These are phyloP conservation scores for Enteromius fasciolatus DNA, from an alignment of 2,797 vertebrate species.

Conservation along the genomic window DNA sequence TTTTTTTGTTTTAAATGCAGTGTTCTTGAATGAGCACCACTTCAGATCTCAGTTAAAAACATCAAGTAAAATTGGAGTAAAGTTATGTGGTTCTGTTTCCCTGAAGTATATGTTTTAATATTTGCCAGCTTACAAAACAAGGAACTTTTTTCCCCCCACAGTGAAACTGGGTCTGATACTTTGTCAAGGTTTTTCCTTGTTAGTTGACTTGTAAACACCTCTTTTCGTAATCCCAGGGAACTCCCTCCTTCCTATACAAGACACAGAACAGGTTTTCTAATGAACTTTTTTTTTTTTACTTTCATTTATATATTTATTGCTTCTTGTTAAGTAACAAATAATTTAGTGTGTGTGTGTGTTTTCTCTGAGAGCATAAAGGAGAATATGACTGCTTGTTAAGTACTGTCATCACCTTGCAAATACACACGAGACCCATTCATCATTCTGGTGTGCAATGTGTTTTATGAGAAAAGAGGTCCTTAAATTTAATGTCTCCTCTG, in stretches of 20 bases:
- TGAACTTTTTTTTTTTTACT: too few relatives aligned
- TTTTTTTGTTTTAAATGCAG: not conserved
- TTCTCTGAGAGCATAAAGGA: too few relatives aligned
- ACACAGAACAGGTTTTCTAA: not conserved
- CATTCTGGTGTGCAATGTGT: not conserved
- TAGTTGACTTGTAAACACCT: not conserved
- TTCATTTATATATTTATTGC: not conserved
- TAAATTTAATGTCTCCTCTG: not conserved
- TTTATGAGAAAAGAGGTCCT: conserved; percentile 10
- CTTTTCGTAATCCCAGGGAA: not conserved
- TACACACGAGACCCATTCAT: not conserved
- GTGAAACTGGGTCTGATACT: not conserved
- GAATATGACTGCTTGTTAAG: not conserved
- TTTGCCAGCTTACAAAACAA: not conserved
- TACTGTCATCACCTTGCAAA: not conserved
- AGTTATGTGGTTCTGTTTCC: not conserved
- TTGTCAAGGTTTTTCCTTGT: not conserved
- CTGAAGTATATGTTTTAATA: not conserved
- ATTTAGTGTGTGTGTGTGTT: too few relatives aligned
- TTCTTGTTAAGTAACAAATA: not conserved
- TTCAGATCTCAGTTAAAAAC: not conserved
- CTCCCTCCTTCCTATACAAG: not conserved
- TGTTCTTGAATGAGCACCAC: not conserved
- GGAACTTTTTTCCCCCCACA: not conserved
- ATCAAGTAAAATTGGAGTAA: not conserved